phyloP scores from a whole-genome alignment of 2,797 vertebrate genomes.

The Aselliscus stoliczkanus region DNA sequence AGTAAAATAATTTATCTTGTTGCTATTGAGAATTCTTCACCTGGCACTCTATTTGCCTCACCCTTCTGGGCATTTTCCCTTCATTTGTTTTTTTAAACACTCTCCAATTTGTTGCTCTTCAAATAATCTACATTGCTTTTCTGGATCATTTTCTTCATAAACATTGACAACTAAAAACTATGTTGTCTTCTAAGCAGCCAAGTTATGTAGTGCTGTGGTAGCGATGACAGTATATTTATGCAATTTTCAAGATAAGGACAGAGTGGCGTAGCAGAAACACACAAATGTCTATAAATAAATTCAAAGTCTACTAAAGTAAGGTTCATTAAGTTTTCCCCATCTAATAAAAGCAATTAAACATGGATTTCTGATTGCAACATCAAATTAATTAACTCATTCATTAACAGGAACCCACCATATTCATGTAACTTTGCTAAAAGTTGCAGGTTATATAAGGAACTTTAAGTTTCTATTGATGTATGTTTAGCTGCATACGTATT shows the following conservation, averaged over 20 bases:
- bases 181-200: neutral
- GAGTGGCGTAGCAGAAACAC: neutral
- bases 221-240: neutral
- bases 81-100: neutral
- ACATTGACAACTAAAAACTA: neutral
- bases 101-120: neutral
- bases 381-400: neutral
- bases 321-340: neutral
- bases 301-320: neutral
- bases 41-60: neutral
- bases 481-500: neutral
- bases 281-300: constrained; percentile 8
- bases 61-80: neutral
- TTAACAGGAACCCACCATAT: neutral
- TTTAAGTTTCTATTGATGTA: neutral
- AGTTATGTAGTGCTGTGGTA: neutral
- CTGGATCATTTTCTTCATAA: neutral
- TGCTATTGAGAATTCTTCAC: neutral
- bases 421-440: neutral
- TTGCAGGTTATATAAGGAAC: neutral
- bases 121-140: neutral
- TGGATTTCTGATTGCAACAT: neutral
- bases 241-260: neutral
- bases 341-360: neutral
- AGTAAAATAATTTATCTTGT: neutral